phyloP scores from a whole-genome alignment of 2,797 vertebrate species.

The Carapus acus region DNA sequence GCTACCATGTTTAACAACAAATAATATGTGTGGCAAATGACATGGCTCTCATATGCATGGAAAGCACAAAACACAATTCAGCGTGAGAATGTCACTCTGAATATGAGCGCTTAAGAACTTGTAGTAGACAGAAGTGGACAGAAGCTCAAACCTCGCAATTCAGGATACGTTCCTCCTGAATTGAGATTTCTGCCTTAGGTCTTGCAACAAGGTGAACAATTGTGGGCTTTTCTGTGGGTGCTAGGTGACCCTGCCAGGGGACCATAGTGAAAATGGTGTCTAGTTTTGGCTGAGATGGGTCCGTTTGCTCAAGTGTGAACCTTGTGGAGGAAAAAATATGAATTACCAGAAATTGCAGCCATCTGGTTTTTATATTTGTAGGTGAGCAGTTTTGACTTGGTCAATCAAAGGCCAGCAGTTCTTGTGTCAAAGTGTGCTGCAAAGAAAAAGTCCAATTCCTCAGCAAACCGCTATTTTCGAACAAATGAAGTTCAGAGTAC shows the following conservation, averaged over 20 bases:
- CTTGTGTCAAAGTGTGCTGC: no score
- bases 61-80: no score
- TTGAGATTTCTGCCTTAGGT: constrained; percentile 68
- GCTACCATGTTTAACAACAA: no score
- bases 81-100: no score
- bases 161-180: constrained; percentile 76
- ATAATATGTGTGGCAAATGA: no score
- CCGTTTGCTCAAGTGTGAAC: constrained; percentile 67
- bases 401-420: no score
- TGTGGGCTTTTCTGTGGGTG: constrained; percentile 55
- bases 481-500: constrained; percentile 24
- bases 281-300: constrained; percentile 46
- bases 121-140: no score
- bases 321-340: constrained; percentile 57
- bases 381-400: no score
- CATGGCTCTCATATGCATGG: no score
- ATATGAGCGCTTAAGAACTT: no score
- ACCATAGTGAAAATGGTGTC: constrained; percentile 72
- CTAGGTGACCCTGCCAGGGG: constrained; percentile 72
- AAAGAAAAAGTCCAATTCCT: no score
- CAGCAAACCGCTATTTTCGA: no score
- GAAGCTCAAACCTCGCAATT: constrained; percentile 78
- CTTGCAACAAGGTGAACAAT: constrained; percentile 74
- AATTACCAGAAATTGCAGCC: neutral
- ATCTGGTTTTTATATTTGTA: neutral